phyloP scores from a whole-genome alignment of 2,888 invertebrate species.

The Panzeria rudis region DNA sequence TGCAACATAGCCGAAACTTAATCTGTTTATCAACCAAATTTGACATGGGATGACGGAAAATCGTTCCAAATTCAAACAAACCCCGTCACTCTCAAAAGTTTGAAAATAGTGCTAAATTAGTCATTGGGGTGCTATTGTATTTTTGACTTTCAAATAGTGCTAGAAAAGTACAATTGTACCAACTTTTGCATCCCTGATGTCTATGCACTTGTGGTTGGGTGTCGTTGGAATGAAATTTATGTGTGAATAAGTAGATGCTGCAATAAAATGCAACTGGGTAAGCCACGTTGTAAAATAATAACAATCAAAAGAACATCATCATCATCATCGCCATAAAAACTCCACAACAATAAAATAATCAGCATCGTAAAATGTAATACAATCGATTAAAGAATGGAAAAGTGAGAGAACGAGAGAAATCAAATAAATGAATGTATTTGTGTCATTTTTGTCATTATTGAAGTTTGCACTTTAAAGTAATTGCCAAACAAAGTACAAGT shows the following conservation, averaged over 20 bases:
- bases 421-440: conserved; percentile 56
- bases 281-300: conserved; percentile 30
- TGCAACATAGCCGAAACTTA: too few species aligned
- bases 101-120: too few species aligned
- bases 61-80: too few species aligned
- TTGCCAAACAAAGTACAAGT: conserved; percentile 42
- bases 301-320: conserved; percentile 15
- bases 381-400: conserved; percentile 44
- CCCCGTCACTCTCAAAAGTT: too few species aligned
- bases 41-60: too few species aligned
- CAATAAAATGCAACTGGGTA: conserved; percentile 35
- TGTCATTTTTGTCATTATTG: conserved; percentile 65
- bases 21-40: too few species aligned
- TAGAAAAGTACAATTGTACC: too few species aligned
- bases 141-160: too few species aligned
- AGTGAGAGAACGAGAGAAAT: conserved; percentile 8
- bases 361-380: conserved; percentile 36
- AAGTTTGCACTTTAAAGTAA: conserved; percentile 57
- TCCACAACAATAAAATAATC: conserved; percentile 26
- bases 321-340: conserved; percentile 11
- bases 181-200: too few species aligned
- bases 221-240: conserved; percentile 17
- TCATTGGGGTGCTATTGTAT: too few species aligned
- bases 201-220: too few species aligned
- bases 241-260: conserved; percentile 5